Base-by-base conservation (phyloP, 2,797 vertebrate genomes). In the Decapterus maruadsi region DNA sequence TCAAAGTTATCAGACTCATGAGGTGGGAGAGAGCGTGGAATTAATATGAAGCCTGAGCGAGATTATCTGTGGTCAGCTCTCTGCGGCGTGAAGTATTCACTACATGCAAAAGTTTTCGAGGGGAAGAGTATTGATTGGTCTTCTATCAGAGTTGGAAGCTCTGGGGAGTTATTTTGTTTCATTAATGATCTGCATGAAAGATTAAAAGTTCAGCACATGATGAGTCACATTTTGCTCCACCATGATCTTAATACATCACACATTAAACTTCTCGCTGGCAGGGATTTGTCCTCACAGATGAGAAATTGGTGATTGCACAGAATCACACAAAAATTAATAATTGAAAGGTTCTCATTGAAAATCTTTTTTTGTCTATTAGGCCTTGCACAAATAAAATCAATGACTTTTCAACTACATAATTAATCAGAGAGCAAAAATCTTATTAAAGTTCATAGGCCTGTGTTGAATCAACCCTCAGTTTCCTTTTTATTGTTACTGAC, bases 1-100 rank as follows among this genome's bases (percentile, higher is more conserved):
- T 89, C 16, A 72, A 72, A 82, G 83, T 81, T 77, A 83, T 88
- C 83, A 83, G 76, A 19, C 77, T 75, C 63, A 36, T 46, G 55
- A 83, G 84, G 64, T 66, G 64, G 73, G 61, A 61, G 77, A 72
- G 43, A 57, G 66, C 2, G 8, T 48, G 72, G 62, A 75, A 81
- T 77, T 76, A 75, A 82, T 19, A 50, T 48, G 60, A 72, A 69
- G 67, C 61, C 34, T n/a, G 62, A 78, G 40, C 6, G n/a, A 43
- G 56, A 62, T 66, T 36, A 68, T 78, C 43, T 61, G 72, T 17
- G 58, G 76, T 78, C 51, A 57, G 65, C 64, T 69, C 29, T 67
- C 66, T 34, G 59, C 46, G 45, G 60, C 66, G 54, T 56, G 6
- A 48, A 80, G 50, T 14, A n/a, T 61, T 72, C 50, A 63, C 46